Evolutionary conservation across 2,888 invertebrate species (phyloP), one percentile per base, ranked within the genome.

Genomic region (Monopis laevigella): DNA sequence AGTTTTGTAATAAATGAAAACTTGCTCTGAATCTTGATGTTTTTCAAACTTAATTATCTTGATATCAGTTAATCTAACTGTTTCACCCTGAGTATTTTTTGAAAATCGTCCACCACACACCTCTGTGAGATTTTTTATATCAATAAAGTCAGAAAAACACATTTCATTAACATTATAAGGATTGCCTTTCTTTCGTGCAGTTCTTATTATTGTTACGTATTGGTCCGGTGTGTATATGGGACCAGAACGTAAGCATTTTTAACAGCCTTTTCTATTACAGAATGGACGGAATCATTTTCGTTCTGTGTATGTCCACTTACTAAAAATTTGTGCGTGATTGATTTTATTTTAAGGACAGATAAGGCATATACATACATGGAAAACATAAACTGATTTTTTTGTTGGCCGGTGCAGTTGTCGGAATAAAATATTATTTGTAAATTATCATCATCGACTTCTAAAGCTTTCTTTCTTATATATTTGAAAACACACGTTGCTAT

Each of bases 201-300:
- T 47, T 45, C 40, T 44, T n/a, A 49, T 52, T 12, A 51, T 39
- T 16, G 28, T 14, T 10, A 42, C 36, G 29, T 52, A 54, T 30
- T 54, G 48, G 12, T 48, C 48, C 26, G 51, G 51, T 29, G 10
- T 11, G 43, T 52, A 51, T 34, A 51, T 48, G 27, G 49, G 44
- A 41, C 46, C 46, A 26, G 47, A 47, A 30, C 32, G 34, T 45
- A 48, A 45, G 14, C 42, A 24, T 18, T 46, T 40, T 42, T 43
- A 39, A 52, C 29, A 16, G 18, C 41, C 12, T 51, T 53, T 24
- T 50, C 51, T 3, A 50, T 53, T 48, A n/a, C n/a, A n/a, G n/a
- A n/a, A n/a, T n/a, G n/a, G n/a, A n/a, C n/a, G n/a, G n/a, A n/a
- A n/a, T n/a, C 49, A 2, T 45, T 47, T 0, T 30, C 30, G n/a